Evolutionary conservation across 2,888 invertebrate genomes (phyloP), one percentile per base, ranked within the genome.

Genomic region (Lycaena phlaeas): DNA sequence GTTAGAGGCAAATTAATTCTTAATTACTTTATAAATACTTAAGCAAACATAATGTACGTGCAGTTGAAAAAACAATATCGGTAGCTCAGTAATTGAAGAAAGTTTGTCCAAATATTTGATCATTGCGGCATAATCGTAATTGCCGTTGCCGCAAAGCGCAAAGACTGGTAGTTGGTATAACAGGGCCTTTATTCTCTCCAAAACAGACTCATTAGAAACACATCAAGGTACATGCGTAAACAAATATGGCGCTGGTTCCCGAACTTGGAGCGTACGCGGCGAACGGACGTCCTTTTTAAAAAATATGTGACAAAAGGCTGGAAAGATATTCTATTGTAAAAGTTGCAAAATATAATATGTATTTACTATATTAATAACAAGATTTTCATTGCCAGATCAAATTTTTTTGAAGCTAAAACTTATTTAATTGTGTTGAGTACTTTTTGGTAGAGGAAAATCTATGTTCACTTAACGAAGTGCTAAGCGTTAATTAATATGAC

Each of bases 51-150:
- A 73, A 67, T 66, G 73, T 65, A 73, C 30, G 74, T 74, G 61
- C 57, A 64, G 59, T 65, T 65, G 54, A 68, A 68, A 69, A 70
- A 69, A 63, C 59, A 63, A 65, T 73, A 74, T 72, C 76, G 76
- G 82, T 76, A 82, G 81, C 78, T 76, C 69, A 76, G 74, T 81
- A 82, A 75, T 67, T 70, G 75, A 69, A 50, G 76, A 81, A 79
- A 81, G 78, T 79, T 78, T 63, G 65, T 57, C 49, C 58, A 81
- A 82, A 81, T 82, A 82, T 82, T 82, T 79, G 66, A 73, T 56
- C 64, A 67, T 69, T 62, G 67, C 62, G 61, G 57, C 64, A 64
- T 63, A 68, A 68, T 70, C 65, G 69, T 77, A 75, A 79, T 79
- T 77, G 78, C 69, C 49, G 60, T 56, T 62, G 61, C 53, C 62